These are phyloP conservation scores for Penaeus chinensis DNA, from an alignment of 1,140 invertebrate species.

Conservation along the genomic window DNA sequence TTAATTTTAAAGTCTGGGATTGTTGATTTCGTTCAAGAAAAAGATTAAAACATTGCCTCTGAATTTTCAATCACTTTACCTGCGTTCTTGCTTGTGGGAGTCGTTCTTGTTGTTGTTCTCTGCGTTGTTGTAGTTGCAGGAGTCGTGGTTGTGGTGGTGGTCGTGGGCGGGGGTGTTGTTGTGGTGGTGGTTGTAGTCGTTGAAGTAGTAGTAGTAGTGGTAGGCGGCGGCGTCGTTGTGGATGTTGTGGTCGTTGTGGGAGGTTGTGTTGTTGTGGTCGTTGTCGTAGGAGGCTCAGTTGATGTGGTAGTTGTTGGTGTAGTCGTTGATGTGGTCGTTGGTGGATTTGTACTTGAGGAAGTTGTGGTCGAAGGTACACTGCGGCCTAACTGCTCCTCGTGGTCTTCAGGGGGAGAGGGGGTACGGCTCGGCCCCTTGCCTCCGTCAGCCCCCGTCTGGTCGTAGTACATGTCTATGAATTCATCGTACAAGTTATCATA, in stretches of 20 bases:
- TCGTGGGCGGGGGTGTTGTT: not conserved
- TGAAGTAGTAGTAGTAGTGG: not conserved
- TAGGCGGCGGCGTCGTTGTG: not conserved
- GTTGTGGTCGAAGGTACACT: not conserved
- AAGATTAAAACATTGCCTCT: not conserved
- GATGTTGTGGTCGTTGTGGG: not conserved
- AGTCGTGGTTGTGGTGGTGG: not conserved
- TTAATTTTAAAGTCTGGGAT: too few species aligned
- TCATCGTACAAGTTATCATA: constrained; percentile 52
- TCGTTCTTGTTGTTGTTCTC: not conserved
- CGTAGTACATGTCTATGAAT: constrained; percentile 50
- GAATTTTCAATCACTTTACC: not conserved
- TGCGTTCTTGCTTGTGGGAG: too few species aligned
- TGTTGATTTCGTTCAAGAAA: too few species aligned
- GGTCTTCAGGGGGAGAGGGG: too few species aligned
- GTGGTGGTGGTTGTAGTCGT: not conserved
- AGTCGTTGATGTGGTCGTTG: not conserved
- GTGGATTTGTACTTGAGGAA: constrained; percentile 1
- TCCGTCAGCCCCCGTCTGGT: not conserved
- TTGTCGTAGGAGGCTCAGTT: not conserved
- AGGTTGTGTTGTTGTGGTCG: constrained; percentile 8
- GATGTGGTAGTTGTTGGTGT: not conserved
- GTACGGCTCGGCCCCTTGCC: too few species aligned
- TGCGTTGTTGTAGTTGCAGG: constrained; percentile 4
- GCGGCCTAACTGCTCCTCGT: too few species aligned